Percentiles rank a stretch among this genome's conserved stretches.
Conservation (phyloP, 2,797 vertebrate species). For the Petrocephalus schoutedeni region DNA sequence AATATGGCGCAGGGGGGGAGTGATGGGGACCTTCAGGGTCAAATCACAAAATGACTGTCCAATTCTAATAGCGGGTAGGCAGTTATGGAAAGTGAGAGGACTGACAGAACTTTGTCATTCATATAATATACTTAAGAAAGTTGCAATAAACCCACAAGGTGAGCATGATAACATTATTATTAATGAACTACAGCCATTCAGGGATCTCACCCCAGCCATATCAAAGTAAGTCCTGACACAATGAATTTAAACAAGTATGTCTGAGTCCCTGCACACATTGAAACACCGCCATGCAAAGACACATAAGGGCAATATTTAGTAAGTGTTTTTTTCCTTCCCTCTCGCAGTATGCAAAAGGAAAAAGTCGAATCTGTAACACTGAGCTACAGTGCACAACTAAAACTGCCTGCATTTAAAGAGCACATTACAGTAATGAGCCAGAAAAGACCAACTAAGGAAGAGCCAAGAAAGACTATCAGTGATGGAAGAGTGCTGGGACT, state of each 20-base stretch:
- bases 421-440: neutral
- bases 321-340: neutral
- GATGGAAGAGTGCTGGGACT: neutral
- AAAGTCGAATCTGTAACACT: neutral
- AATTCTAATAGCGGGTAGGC: neutral
- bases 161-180: neutral
- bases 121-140: neutral
- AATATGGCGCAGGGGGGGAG: neutral
- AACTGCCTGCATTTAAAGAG: neutral
- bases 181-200: neutral
- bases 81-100: neutral
- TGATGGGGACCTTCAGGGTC: slow-evolving; percentile 26
- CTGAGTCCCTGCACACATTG: neutral
- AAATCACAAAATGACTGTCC: neutral
- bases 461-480: neutral
- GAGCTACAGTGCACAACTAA: neutral
- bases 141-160: neutral
- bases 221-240: neutral
- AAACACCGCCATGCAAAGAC: neutral
- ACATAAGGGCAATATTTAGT: neutral
- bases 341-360: neutral
- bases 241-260: neutral
- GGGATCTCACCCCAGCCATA: neutral
- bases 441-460: neutral
- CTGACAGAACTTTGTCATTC: neutral